Evolutionary conservation across 2,113 vertebrate species (phyloP).

Genomic region (Ciconia stormi): DNA sequence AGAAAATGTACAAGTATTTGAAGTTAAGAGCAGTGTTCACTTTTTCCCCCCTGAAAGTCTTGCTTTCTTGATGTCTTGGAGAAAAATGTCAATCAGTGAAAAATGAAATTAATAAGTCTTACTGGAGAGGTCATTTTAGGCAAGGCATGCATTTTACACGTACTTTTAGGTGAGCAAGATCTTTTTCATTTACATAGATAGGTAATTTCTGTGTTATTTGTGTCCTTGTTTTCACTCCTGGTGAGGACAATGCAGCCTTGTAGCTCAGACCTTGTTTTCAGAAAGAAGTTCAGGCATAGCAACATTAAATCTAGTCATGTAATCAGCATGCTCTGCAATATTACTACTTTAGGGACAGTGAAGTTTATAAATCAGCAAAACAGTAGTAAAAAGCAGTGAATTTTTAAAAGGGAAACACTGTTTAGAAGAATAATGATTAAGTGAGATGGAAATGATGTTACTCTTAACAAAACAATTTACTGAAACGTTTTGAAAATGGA

Average conservation of each 20-base stretch:
- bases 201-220: neutral
- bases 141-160: neutral
- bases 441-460: constrained; percentile 60
- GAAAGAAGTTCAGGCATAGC: neutral
- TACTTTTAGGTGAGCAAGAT: neutral
- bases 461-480: constrained; percentile 65
- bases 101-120: neutral
- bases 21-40: neutral
- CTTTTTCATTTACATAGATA: neutral
- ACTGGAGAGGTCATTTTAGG: neutral
- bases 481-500: constrained; percentile 59
- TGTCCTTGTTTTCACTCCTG: neutral
- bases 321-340: constrained; percentile 20
- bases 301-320: neutral
- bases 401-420: constrained; percentile 50
- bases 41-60: neutral
- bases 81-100: neutral
- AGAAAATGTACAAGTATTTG: neutral
- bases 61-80: neutral
- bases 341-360: neutral
- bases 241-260: neutral
- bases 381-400: constrained; percentile 12
- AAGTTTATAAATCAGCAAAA: constrained; percentile 53
- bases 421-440: constrained; percentile 59
- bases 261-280: constrained; percentile 17